Percentiles rank a stretch among this genome's conserved stretches.
Conservation (phyloP, 1,140 invertebrate species). For the Lutraria rhynchaena region DNA sequence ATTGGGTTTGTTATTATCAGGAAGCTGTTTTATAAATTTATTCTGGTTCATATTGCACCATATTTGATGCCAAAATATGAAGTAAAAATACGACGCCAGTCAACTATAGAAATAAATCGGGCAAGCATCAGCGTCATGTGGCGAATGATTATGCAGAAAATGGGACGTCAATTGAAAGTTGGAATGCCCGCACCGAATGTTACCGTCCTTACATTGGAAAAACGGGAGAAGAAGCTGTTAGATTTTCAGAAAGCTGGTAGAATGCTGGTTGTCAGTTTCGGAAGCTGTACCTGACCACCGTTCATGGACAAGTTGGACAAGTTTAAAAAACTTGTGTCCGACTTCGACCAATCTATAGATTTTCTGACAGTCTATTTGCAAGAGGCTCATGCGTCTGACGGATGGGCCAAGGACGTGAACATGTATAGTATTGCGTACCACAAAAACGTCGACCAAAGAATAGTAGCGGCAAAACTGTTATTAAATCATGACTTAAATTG, state of each 20-base stretch:
- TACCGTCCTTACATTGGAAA: conserved; percentile 47
- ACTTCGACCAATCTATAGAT: conserved; percentile 64
- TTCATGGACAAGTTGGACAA: conserved; percentile 66
- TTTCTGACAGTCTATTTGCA: conserved; percentile 72
- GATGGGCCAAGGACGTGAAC: conserved; percentile 61
- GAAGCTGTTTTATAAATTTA: too few species aligned
- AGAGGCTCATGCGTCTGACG: conserved; percentile 72
- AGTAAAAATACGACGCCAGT: too few species aligned
- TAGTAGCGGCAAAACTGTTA: conserved; percentile 57
- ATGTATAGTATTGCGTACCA: conserved; percentile 53
- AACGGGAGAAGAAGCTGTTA: conserved; percentile 54
- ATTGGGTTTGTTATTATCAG: too few species aligned
- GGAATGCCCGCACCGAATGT: conserved; percentile 53
- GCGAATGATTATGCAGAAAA: background rate
- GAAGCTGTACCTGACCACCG: conserved; percentile 75
- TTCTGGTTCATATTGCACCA: too few species aligned
- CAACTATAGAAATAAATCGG: too few species aligned
- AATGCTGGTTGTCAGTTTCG: conserved; percentile 73
- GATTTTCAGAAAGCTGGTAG: conserved; percentile 63
- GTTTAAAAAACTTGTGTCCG: conserved; percentile 60
- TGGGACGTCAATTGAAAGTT: conserved; percentile 1
- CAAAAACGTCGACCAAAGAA: conserved; percentile 57
- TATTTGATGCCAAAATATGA: too few species aligned
- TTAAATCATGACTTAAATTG: conserved; percentile 4
- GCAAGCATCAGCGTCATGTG: too few species aligned